Evolutionary conservation across 1,140 invertebrate species (phyloP).

Genomic region (Scylla paramamosain): DNA sequence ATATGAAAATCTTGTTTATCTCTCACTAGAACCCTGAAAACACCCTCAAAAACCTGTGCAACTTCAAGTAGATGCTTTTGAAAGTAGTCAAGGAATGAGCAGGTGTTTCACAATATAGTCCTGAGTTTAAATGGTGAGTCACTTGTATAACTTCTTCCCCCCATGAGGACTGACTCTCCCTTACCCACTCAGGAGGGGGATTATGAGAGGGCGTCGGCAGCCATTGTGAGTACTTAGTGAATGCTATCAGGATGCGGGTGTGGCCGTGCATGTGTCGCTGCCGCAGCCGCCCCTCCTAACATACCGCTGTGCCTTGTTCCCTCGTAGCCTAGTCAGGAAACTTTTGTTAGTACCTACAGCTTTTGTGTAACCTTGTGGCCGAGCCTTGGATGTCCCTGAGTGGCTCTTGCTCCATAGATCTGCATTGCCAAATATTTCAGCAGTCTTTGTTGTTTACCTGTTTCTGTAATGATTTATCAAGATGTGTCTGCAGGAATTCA

Average conservation of each 20-base stretch:
- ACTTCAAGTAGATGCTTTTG: too few relatives aligned
- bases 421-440: too few relatives aligned
- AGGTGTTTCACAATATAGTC: too few relatives aligned
- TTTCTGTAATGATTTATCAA: too few relatives aligned
- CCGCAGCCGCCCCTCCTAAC: background rate
- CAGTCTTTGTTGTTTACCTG: too few relatives aligned
- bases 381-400: background rate
- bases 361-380: background rate
- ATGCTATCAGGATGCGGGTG: background rate
- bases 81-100: too few relatives aligned
- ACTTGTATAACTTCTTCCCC: background rate
- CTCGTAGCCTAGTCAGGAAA: background rate
- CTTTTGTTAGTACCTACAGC: background rate
- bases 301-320: background rate
- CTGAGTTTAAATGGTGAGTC: background rate
- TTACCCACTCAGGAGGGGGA: conserved; percentile 78
- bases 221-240: background rate
- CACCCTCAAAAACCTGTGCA: too few relatives aligned
- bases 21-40: too few relatives aligned
- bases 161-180: conserved; percentile 81
- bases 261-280: background rate
- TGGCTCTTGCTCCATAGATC: background rate
- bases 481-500: too few relatives aligned
- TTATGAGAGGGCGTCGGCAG: background rate
- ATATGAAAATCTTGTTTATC: too few relatives aligned